Conservation (phyloP, 2,797 vertebrate genomes). For the Uromys caudimaculatus region DNA sequence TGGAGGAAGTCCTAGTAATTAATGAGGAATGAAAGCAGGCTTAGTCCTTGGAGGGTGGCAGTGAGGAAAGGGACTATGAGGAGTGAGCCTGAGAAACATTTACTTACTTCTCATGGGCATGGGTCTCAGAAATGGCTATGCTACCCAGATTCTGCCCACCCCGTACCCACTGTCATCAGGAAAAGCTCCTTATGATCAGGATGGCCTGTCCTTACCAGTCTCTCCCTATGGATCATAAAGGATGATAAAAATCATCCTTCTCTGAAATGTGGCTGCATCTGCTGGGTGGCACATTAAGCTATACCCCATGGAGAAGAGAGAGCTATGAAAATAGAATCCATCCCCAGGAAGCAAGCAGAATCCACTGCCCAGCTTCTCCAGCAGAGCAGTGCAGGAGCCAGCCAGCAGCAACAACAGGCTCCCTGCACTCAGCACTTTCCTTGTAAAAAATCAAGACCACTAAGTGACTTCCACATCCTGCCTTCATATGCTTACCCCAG, state of each 20-base stretch:
- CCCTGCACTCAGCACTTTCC: slow-evolving; percentile 82
- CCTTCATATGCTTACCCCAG: slow-evolving; percentile 49
- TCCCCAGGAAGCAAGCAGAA: slow-evolving; percentile 72
- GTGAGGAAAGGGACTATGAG: neutral
- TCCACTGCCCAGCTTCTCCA: slow-evolving; percentile 70
- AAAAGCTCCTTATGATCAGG: neutral
- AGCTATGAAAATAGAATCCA: slow-evolving; percentile 82
- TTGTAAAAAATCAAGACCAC: slow-evolving; percentile 72
- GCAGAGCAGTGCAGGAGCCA: slow-evolving; percentile 62
- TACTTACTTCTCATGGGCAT: neutral
- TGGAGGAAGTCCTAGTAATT: neutral
- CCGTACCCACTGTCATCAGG: slow-evolving; percentile 19
- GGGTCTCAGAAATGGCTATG: neutral
- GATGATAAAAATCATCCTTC: slow-evolving; percentile 75
- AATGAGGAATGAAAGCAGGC: neutral
- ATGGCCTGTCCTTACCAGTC: slow-evolving; percentile 63
- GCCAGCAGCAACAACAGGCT: slow-evolving; percentile 67
- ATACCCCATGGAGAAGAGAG: slow-evolving; percentile 72
- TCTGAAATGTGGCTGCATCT: slow-evolving; percentile 50
- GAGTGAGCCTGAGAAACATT: neutral
- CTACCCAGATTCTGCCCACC: rapidly evolving
- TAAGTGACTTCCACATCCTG: slow-evolving; percentile 71
- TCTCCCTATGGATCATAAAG: slow-evolving; percentile 65
- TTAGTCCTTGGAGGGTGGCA: neutral
- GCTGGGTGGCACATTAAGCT: slow-evolving; percentile 78